These are phyloP conservation scores for Apostichopus parvimensis DNA, from an alignment of 35 echinoderm and acorn worm genomes.

Conservation along the genomic window DNA sequence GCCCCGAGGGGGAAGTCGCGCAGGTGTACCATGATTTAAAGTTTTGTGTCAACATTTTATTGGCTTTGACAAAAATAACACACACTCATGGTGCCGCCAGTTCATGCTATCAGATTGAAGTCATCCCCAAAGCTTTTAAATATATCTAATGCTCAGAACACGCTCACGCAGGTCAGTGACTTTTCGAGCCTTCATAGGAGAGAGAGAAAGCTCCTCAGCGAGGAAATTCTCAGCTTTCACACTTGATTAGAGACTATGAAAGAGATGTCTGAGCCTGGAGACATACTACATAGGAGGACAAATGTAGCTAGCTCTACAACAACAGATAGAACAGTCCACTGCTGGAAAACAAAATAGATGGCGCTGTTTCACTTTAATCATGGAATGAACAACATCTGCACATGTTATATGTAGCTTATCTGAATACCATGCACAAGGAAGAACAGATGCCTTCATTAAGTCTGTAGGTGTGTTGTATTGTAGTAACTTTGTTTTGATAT, in stretches of 20 bases:
- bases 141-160: conserved; percentile 41
- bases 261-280: conserved; percentile 47
- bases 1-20: conserved; percentile 31
- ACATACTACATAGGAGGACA: not conserved
- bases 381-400: no score
- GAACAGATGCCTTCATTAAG: no score
- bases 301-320: not conserved
- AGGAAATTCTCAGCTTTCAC: conserved; percentile 48
- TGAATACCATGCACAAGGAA: no score
- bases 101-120: conserved; percentile 49
- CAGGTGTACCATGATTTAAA: conserved; percentile 54
- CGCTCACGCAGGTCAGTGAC: conserved; percentile 47
- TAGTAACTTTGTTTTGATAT: no score
- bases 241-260: conserved; percentile 47
- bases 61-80: conserved; percentile 55
- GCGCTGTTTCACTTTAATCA: not conserved
- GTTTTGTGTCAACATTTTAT: conserved; percentile 48
- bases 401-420: no score
- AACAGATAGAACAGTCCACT: not conserved
- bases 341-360: not conserved
- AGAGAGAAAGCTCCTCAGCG: conserved; percentile 14
- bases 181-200: conserved; percentile 24
- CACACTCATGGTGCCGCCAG: conserved; percentile 40
- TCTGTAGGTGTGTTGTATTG: no score
- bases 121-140: conserved; percentile 54